Evolutionary conservation across 2,888 invertebrate species (phyloP).

Genomic region (Ochropacha duplaris): DNA sequence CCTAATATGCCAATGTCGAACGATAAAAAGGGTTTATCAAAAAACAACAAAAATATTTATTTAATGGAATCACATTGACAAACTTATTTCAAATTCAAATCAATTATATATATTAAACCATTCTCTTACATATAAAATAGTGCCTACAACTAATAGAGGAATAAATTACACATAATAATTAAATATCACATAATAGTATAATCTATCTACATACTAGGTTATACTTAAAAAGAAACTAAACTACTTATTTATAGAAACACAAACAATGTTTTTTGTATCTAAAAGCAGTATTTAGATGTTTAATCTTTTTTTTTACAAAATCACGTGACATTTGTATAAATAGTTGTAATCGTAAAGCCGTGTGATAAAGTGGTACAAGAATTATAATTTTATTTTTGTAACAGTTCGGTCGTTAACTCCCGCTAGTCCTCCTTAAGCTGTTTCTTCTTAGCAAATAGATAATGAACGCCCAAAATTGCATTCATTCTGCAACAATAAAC

Average conservation of each 20-base stretch:
- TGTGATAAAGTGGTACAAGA: not conserved
- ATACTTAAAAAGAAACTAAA: constrained; percentile 28
- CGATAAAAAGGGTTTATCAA: constrained; percentile 29
- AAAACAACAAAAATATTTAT: constrained; percentile 56
- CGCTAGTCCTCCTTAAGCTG: constrained; percentile 49
- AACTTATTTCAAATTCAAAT: constrained; percentile 33
- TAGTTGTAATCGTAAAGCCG: not conserved
- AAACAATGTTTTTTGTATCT: constrained; percentile 18
- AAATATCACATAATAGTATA: constrained; percentile 39
- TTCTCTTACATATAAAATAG: constrained; percentile 57
- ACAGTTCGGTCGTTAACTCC: constrained; percentile 19
- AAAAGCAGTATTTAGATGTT: constrained; percentile 5
- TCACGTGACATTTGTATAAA: constrained; percentile 1
- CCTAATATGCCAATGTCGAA: constrained; percentile 12
- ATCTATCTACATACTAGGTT: constrained; percentile 42
- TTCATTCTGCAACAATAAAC: constrained; percentile 68
- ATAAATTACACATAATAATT: constrained; percentile 54
- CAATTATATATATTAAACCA: constrained; percentile 37
- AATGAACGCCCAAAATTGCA: constrained; percentile 66
- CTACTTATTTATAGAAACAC: constrained; percentile 27
- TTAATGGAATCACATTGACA: constrained; percentile 65
- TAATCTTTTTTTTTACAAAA: not conserved
- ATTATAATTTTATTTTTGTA: constrained; percentile 1
- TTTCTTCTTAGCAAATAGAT: constrained; percentile 61
- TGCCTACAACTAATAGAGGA: constrained; percentile 65